These are phyloP conservation scores for Poecilus cupreus DNA, from an alignment of 2,888 invertebrate genomes.

Conservation along the genomic window DNA sequence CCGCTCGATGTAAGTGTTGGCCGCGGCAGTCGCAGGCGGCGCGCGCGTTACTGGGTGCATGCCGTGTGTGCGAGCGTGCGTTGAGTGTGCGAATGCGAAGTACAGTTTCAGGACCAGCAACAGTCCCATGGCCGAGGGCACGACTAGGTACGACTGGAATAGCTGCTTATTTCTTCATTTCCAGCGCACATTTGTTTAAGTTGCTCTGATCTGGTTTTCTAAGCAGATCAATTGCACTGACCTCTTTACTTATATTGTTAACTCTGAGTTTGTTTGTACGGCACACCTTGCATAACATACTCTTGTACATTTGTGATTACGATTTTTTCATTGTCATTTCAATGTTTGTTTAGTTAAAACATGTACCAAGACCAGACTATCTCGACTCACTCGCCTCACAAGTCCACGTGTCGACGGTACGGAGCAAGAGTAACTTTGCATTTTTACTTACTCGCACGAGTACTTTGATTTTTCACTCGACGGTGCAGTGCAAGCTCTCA, in stretches of 20 bases:
- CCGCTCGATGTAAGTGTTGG: constrained; percentile 94
- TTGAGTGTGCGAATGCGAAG: constrained; percentile 30
- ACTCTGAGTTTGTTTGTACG: constrained; percentile 79
- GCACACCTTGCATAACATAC: constrained; percentile 74
- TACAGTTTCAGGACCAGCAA: constrained; percentile 36
- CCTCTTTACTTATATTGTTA: constrained; percentile 70
- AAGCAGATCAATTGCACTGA: constrained; percentile 71
- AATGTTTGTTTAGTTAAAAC: constrained; percentile 65
- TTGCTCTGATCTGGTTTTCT: constrained; percentile 74
- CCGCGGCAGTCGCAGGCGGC: constrained; percentile 49
- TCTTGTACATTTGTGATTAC: constrained; percentile 65
- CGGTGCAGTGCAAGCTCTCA: constrained; percentile 23
- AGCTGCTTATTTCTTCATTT: constrained; percentile 80
- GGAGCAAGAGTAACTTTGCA: background rate
- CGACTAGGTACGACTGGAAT: constrained; percentile 71
- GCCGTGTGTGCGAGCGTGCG: constrained; percentile 5
- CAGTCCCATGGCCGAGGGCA: constrained; percentile 15
- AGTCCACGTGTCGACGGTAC: constrained; percentile 18
- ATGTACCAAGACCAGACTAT: constrained; percentile 52
- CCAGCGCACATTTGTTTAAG: constrained; percentile 84
- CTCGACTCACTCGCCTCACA: constrained; percentile 19
- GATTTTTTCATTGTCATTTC: constrained; percentile 72
- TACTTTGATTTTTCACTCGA: background rate
- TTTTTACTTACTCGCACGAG: constrained; percentile 1
- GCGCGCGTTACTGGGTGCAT: constrained; percentile 36